phyloP scores from a whole-genome alignment of 2,797 vertebrate genomes.

The Sebastes wilsoni region DNA sequence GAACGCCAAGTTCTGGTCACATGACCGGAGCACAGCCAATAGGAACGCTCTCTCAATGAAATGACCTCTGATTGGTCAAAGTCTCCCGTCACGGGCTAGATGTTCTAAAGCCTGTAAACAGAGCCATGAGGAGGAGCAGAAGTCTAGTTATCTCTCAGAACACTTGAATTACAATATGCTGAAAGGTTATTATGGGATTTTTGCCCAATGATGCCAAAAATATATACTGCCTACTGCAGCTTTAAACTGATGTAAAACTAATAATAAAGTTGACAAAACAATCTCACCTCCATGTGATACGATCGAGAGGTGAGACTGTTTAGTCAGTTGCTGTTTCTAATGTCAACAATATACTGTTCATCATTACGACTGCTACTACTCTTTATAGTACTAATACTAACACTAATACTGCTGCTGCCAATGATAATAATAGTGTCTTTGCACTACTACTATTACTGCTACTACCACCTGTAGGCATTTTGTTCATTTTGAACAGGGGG shows the following conservation, averaged over 20 bases:
- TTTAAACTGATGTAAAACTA: not conserved
- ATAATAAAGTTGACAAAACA: not conserved
- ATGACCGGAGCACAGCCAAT: too few species aligned
- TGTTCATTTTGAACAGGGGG: not conserved
- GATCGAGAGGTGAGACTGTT: not conserved
- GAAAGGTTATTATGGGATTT: too few species aligned
- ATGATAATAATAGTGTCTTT: not conserved
- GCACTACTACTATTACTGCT: not conserved
- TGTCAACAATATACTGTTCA: not conserved
- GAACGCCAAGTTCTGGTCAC: too few species aligned
- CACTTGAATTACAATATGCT: too few species aligned
- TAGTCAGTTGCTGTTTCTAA: not conserved
- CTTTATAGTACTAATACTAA: too few species aligned
- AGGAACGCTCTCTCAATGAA: too few species aligned
- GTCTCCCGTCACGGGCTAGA: too few species aligned
- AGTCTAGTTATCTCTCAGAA: too few species aligned
- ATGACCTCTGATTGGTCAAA: too few species aligned
- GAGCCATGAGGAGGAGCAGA: too few species aligned
- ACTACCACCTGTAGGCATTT: not conserved
- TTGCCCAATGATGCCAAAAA: too few species aligned
- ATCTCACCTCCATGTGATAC: not conserved
- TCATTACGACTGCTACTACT: not conserved
- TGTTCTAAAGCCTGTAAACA: too few species aligned
- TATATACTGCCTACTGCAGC: fast-evolving
- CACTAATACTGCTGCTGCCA: not conserved